Evolutionary conservation across 2,888 invertebrate species (phyloP).

Genomic region (Elegia similella): DNA sequence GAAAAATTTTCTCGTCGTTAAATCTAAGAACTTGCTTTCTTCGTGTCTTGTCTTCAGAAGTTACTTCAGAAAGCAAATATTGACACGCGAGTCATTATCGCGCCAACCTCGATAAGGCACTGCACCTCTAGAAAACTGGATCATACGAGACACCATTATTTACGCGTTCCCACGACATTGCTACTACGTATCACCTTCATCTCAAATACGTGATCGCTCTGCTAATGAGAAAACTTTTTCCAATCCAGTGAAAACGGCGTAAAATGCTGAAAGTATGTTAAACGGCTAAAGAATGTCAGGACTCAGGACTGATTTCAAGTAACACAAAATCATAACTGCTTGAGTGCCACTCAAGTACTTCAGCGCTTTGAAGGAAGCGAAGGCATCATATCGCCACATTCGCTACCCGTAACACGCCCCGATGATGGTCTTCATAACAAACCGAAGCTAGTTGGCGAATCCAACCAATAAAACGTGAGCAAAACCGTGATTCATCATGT

Average conservation of each 20-base stretch:
- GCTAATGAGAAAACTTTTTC: conserved; percentile 63
- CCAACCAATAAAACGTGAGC: too few species aligned
- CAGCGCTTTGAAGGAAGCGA: too few species aligned
- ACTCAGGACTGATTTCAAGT: too few species aligned
- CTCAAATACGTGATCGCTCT: conserved; percentile 64
- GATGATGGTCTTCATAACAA: too few species aligned
- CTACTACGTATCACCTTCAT: conserved; percentile 55
- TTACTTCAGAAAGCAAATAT: conserved; percentile 61
- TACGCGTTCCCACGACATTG: conserved; percentile 71
- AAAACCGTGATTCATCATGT: too few species aligned
- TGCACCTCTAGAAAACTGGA: conserved; percentile 74
- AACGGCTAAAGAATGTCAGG: too few species aligned
- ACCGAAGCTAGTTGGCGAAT: too few species aligned
- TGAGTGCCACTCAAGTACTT: too few species aligned
- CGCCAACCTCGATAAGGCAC: conserved; percentile 67
- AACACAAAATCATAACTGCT: too few species aligned
- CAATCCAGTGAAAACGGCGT: conserved; percentile 46
- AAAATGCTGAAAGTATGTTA: not conserved
- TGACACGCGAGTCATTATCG: conserved; percentile 68
- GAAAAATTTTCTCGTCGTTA: conserved; percentile 8
- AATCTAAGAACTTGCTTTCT: conserved; percentile 29
- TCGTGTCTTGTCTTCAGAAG: conserved; percentile 42
- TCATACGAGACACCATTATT: conserved; percentile 67
- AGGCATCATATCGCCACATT: too few species aligned
- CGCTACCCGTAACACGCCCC: too few species aligned